Percentiles rank a stretch among this genome's conserved stretches.
Conservation (phyloP, 2,113 vertebrate genomes). For the Leptosomus discolor region DNA sequence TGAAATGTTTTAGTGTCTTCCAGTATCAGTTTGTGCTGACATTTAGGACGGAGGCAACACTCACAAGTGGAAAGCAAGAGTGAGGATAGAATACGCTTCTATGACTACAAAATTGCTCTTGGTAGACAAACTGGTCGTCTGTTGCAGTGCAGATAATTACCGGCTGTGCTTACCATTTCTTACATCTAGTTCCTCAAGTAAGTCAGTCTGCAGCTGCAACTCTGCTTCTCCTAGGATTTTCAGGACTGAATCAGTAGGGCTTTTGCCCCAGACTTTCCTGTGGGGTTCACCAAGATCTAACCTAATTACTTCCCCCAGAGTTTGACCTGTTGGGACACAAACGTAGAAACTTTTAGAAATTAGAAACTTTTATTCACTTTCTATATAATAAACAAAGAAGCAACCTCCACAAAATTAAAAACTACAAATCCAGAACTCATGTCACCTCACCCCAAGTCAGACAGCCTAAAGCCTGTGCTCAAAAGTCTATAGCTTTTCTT, state of each 20-base stretch:
- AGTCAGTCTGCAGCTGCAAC: slow-evolving; percentile 83
- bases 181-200: slow-evolving; percentile 70
- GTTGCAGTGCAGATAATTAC: background rate
- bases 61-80: background rate
- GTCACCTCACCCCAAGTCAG: background rate
- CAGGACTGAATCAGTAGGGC: slow-evolving; percentile 82
- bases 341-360: background rate
- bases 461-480: background rate
- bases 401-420: background rate
- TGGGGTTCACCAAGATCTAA: slow-evolving; percentile 76
- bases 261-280: slow-evolving; percentile 84
- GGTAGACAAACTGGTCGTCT: background rate
- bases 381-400: background rate
- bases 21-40: background rate
- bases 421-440: background rate
- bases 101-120: background rate
- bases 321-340: slow-evolving; percentile 75
- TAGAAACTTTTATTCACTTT: background rate
- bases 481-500: background rate
- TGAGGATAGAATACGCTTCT: background rate
- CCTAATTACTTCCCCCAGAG: slow-evolving; percentile 81
- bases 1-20: background rate
- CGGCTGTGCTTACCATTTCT: slow-evolving; percentile 62
- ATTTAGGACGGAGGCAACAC: background rate
- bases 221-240: slow-evolving; percentile 86